Base-by-base conservation (phyloP, 2,797 vertebrate genomes). In the Poecilia gillii region DNA sequence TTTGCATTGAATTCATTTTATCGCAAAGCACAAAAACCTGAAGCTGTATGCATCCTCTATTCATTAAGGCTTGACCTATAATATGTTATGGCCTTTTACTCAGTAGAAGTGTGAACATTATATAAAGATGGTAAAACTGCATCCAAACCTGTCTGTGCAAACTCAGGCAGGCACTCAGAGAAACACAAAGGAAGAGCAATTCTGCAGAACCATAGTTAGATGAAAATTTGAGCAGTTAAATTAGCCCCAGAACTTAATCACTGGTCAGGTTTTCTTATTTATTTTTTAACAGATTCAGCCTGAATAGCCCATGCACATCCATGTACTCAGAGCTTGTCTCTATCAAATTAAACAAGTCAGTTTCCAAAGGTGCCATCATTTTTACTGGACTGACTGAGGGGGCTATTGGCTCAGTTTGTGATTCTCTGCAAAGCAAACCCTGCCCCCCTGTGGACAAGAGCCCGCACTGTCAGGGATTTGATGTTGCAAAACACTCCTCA, bases 361-460 rank as follows among this genome's bases (percentile, higher is more conserved):
- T 43, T 31, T 31, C 18, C 16, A 13, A 49, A 49, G 45, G 57
- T 33, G 16, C 25, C 9, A 33, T 47, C 9, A 25, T 76, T 59
- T 59, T 39, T 43, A 53, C 59, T n/a, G 33, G 33, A 62, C 47
- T 68, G 59, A 78, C 46, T 76, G 1, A 59, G 41, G 36, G 72
- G 53, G 16, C 33, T 16, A 46, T 45, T n/a, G 68, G 13, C 53
- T 36, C 20, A 49, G 18, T 3, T 9, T 4, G 6, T 53, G 51
- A n/a, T 74, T 23, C 3, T 81, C 45, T 72, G 23, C 36, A 73
- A 85, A 79, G 84, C 59, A 80, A 86, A 87, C 75, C 5, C 16
- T 76, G 86, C 86, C 92, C 77, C 78, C 85, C 13, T 84, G 88
- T 92, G 91, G 89, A 3, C 16, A n/a, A 57, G 0, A 55, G 0